Evolutionary conservation across 2,888 invertebrate species (phyloP).

Genomic region (Scotopteryx bipunctaria): DNA sequence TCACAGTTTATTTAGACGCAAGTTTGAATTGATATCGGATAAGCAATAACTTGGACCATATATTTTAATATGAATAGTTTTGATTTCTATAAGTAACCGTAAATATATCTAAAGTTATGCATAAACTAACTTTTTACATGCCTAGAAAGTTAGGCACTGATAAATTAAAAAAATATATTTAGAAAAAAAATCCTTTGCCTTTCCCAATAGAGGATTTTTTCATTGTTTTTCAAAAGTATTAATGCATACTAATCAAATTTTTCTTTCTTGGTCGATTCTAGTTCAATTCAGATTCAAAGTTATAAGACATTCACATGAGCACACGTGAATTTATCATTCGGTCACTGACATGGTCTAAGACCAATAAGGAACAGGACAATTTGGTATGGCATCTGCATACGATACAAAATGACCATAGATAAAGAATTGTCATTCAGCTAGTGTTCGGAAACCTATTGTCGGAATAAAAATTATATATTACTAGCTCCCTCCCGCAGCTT

Average conservation of each 20-base stretch:
- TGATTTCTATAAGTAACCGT: not conserved
- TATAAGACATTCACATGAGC: conserved; percentile 16
- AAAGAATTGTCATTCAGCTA: conserved; percentile 53
- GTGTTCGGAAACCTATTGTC: conserved; percentile 42
- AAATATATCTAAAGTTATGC: not conserved
- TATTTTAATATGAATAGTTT: not conserved
- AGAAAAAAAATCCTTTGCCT: too few species aligned
- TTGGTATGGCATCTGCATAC: conserved; percentile 37
- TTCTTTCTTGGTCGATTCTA: too few species aligned
- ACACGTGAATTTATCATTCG: conserved; percentile 31
- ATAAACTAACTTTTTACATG: too few species aligned
- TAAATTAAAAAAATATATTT: too few species aligned
- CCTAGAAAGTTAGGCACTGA: too few species aligned
- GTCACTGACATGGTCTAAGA: conserved; percentile 30
- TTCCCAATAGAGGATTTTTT: too few species aligned
- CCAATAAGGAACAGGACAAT: conserved; percentile 37
- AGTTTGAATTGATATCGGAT: conserved; percentile 1
- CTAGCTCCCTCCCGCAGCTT: too few species aligned
- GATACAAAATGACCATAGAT: conserved; percentile 24
- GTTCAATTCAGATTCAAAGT: not conserved
- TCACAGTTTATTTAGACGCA: conserved; percentile 7
- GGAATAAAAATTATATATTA: conserved; percentile 53
- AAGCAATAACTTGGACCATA: not conserved
- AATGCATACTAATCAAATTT: too few species aligned
- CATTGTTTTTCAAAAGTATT: too few species aligned